Evolutionary conservation across 2,113 vertebrate species (phyloP).

Genomic region (Cinclus cinclus): DNA sequence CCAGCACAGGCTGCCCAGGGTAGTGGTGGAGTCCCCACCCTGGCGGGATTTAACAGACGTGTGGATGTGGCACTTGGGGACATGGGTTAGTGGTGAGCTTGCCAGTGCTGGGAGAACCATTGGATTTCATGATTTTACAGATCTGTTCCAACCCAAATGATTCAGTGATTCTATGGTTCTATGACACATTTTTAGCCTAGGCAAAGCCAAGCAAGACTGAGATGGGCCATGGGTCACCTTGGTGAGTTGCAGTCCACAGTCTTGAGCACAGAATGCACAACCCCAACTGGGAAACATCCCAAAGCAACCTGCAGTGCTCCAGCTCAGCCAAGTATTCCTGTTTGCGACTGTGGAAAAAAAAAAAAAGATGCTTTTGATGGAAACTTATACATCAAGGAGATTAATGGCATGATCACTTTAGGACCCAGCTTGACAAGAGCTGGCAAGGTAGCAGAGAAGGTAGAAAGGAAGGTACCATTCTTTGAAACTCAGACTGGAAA

Average conservation of each 20-base stretch:
- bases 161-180: background rate
- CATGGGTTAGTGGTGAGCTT: background rate
- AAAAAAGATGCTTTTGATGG: background rate
- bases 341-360: background rate
- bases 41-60: background rate
- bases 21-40: background rate
- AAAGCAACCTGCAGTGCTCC: background rate
- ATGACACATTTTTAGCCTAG: background rate
- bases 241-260: background rate
- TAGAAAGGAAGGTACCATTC: background rate
- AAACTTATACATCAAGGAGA: background rate
- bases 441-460: slow-evolving; percentile 10
- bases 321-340: background rate
- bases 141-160: background rate
- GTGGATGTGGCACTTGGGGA: background rate
- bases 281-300: background rate
- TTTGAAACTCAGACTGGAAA: slow-evolving; percentile 34
- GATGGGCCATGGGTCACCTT: background rate
- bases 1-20: background rate
- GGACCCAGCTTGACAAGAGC: slow-evolving; percentile 34
- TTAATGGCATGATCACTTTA: slow-evolving; percentile 16
- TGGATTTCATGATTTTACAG: background rate
- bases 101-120: background rate
- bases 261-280: background rate
- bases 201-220: background rate